Evolutionary conservation across 2,113 vertebrate genomes (phyloP).

Genomic region (Pao palembangensis): DNA sequence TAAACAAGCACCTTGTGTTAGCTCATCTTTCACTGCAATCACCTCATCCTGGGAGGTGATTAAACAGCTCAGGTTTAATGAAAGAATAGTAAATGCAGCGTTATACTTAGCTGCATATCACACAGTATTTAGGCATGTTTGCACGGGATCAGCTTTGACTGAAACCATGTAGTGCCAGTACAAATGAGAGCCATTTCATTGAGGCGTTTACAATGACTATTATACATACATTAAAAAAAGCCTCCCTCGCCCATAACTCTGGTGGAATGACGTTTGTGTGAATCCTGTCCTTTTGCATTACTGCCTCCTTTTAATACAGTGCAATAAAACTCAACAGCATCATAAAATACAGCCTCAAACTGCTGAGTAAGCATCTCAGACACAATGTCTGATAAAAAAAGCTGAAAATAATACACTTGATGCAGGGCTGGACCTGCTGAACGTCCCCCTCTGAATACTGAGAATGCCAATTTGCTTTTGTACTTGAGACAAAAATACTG

Average conservation of each 20-base stretch:
- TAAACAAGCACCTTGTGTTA: slow-evolving; percentile 43
- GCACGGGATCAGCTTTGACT: slow-evolving; percentile 11
- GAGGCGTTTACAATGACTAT: slow-evolving; percentile 7
- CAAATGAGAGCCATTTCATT: slow-evolving; percentile 1
- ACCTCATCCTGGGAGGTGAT: slow-evolving; percentile 32
- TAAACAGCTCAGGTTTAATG: slow-evolving; percentile 37
- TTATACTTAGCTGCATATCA: slow-evolving; percentile 15
- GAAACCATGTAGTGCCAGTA: neutral
- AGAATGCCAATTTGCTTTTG: neutral
- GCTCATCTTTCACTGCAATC: slow-evolving; percentile 29
- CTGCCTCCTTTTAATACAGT: slow-evolving; percentile 2
- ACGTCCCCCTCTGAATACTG: neutral
- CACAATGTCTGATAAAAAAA: neutral
- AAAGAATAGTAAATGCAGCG: slow-evolving; percentile 36
- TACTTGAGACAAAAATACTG: neutral
- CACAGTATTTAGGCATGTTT: slow-evolving; percentile 26
- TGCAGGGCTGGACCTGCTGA: neutral
- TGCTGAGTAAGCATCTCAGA: slow-evolving; percentile 4
- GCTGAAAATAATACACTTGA: neutral
- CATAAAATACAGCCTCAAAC: slow-evolving; percentile 2
- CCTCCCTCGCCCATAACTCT: neutral
- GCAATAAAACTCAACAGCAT: neutral
- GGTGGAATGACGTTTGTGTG: neutral
- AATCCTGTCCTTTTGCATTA: neutral
- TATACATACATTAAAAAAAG: slow-evolving; percentile 5